Base-by-base conservation (phyloP, 2,888 invertebrate genomes). In the Caprella mutica region DNA sequence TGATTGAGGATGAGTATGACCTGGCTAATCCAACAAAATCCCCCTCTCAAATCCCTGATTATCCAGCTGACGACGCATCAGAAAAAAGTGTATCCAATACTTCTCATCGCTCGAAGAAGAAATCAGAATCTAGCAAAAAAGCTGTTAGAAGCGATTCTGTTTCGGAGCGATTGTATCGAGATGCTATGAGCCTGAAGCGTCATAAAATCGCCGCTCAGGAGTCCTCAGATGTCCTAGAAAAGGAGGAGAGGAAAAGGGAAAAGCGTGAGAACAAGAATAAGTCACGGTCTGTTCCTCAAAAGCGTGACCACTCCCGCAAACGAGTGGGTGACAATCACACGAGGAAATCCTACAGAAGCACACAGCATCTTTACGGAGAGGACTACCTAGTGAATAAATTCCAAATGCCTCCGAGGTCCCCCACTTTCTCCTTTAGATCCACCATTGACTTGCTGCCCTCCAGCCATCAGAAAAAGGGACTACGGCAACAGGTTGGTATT, bases 401-500 rank as follows among this genome's bases (percentile, higher is more conserved):
- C n/a, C 27, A 42, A 35, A 50, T 55, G 3, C 52, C 56, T 14
- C 24, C 17, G 29, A 52, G 53, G 33, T 55, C 58, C 24, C 55
- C 58, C 3, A 51, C 55, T 8, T 56, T 55, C 42, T 62, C 61
- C 35, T 62, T 58, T 54, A 55, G 58, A 19, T 58, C 58, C 38
- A 58, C 61, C 21, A 55, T 62, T 23, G 58, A 56, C 33, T 58
- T 62, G 21, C 52, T 62, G 30, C 61, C 61, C 27, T 62, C 61
- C 43, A 52, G 56, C 40, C 42, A 46, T 35, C 52, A 58, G 30
- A 51, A 55, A 9, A 40, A 58, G 29, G 61, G 61, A 35, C 55
- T 62, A 23, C 44, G 61, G 29, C 61, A 62, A 39, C 61, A 62
- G 61, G 61, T 61, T 26, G 6, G 53, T n/a, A n/a, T n/a, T n/a